A percentile compares a stretch with the other conserved stretches of the same genome.
phyloP scores from a whole-genome alignment of 2,888 invertebrate species.

The Cataglyphis altisquamis region DNA sequence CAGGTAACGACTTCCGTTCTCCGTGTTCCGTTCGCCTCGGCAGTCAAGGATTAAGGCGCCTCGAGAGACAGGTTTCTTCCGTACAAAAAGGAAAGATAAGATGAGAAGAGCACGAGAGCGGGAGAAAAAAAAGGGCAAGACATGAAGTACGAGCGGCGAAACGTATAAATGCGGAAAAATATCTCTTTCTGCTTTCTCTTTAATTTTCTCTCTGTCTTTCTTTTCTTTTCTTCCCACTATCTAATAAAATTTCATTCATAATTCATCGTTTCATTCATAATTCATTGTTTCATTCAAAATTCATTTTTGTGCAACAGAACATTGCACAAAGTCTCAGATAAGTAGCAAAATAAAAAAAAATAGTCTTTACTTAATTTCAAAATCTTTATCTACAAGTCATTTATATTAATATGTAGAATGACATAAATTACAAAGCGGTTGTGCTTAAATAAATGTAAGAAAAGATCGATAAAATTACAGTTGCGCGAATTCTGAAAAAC shows the following conservation, averaged over 20 bases:
- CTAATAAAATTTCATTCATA: slow-evolving; percentile 64
- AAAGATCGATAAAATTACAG: background rate
- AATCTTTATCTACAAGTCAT: background rate
- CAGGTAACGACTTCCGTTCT: slow-evolving; percentile 65
- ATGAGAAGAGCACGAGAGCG: slow-evolving; percentile 20
- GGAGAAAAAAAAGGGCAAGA: background rate
- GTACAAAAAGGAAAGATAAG: slow-evolving; percentile 29
- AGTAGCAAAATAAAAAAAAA: background rate
- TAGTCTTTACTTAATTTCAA: background rate
- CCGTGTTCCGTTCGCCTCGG: slow-evolving; percentile 59
- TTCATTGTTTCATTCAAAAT: background rate
- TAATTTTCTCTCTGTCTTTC: background rate
- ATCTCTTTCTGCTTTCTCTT: slow-evolving; percentile 42
- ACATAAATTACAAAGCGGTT: background rate
- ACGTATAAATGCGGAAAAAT: slow-evolving; percentile 35
- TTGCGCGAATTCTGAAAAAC: slow-evolving; percentile 17
- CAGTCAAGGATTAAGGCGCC: slow-evolving; percentile 66
- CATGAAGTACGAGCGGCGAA: background rate
- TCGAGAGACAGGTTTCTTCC: slow-evolving; percentile 56
- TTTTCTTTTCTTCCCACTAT: background rate
- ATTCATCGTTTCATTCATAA: slow-evolving; percentile 1
- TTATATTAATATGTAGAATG: background rate
- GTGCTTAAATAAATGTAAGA: background rate
- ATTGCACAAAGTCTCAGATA: slow-evolving; percentile 6
- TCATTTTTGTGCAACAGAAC: background rate